Evolutionary conservation across 2,797 vertebrate species (phyloP).

Genomic region (Hybognathus amarus): DNA sequence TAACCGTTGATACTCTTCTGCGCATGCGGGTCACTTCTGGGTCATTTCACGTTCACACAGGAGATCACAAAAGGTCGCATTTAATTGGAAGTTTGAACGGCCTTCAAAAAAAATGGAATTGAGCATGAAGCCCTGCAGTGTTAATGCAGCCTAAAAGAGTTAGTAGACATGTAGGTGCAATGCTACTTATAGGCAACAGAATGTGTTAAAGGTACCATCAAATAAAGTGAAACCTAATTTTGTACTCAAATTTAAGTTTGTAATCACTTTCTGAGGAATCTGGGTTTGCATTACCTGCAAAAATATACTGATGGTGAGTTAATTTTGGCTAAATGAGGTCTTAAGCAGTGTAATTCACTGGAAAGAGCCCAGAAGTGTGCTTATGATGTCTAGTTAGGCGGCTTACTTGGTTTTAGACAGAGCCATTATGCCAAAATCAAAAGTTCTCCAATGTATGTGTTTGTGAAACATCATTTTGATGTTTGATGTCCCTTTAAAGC

Average conservation of each 20-base stretch:
- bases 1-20: too few relatives aligned
- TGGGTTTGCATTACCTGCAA: not conserved
- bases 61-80: too few relatives aligned
- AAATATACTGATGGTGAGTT: not conserved
- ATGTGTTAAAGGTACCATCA: too few relatives aligned
- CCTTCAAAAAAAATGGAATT: too few relatives aligned
- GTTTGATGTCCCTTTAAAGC: conserved; percentile 51
- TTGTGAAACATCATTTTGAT: not conserved
- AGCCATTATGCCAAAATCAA: not conserved
- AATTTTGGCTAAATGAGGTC: not conserved
- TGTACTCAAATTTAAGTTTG: not conserved
- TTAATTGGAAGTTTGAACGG: too few relatives aligned
- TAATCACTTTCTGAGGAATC: not conserved
- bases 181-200: too few relatives aligned
- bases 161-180: too few relatives aligned
- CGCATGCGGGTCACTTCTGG: too few relatives aligned
- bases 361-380: not conserved
- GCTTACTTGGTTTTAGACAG: not conserved
- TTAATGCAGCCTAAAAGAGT: too few relatives aligned
- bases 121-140: too few relatives aligned
- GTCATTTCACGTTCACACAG: too few relatives aligned
- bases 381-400: not conserved
- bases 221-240: too few relatives aligned
- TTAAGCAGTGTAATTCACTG: not conserved
- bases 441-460: not conserved